Evolutionary conservation across 2,113 vertebrate genomes (phyloP).

Genomic region (Melanotaenia duboulayi): DNA sequence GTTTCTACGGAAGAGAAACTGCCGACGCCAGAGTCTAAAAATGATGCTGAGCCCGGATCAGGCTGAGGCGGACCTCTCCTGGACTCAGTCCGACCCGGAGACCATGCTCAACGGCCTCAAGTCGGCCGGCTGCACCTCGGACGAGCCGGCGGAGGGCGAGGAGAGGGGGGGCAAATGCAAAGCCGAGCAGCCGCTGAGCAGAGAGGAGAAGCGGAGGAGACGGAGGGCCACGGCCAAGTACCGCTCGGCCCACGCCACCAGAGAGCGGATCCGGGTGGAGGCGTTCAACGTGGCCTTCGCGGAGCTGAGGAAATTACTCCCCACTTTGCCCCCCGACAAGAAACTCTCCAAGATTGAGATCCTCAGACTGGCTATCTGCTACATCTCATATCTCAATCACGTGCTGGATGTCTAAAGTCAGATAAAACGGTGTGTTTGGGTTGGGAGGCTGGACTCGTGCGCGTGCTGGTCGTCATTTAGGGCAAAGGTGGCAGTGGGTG

Average conservation of each 20-base stretch:
- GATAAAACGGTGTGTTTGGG: background rate
- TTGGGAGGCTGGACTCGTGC: conserved; percentile 23
- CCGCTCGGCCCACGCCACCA: conserved; percentile 81
- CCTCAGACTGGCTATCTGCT: conserved; percentile 89
- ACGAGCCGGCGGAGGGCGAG: conserved; percentile 84
- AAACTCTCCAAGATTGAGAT: conserved; percentile 92
- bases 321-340: conserved; percentile 88
- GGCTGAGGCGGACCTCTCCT: conserved; percentile 91
- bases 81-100: conserved; percentile 92
- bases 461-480: conserved; percentile 6
- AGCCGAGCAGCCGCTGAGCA: conserved; percentile 86
- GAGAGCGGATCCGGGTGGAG: conserved; percentile 88
- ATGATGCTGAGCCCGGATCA: conserved; percentile 99
- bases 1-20: conserved; percentile 36
- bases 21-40: conserved; percentile 66
- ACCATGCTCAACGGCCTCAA: conserved; percentile 86
- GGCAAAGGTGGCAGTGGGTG: conserved; percentile 27
- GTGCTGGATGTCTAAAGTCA: conserved; percentile 87
- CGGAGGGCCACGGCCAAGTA: conserved; percentile 81
- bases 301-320: conserved; percentile 87
- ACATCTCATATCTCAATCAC: conserved; percentile 91
- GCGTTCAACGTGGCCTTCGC: conserved; percentile 90
- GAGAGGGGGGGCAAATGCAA: conserved; percentile 77
- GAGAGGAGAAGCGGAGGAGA: conserved; percentile 91
- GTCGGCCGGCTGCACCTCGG: conserved; percentile 84